phyloP scores from a whole-genome alignment of 2,797 vertebrate species.

The Chaunax sp. region DNA sequence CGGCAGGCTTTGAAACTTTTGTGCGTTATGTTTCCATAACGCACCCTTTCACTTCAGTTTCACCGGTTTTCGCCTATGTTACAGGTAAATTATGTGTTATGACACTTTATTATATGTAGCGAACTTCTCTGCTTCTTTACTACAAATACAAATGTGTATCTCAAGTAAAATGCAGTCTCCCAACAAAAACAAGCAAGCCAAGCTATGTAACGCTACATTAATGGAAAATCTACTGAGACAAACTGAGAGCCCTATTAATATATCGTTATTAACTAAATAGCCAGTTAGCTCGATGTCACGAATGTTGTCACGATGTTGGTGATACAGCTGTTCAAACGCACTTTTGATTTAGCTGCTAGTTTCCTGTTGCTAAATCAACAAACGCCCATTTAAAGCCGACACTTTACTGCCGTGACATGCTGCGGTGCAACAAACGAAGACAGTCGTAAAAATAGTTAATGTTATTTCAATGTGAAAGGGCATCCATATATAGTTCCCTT shows the following conservation, averaged over 20 bases:
- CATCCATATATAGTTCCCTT: slow-evolving; percentile 17
- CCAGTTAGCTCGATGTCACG: too few relatives aligned
- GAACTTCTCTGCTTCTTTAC: not conserved
- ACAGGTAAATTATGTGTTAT: slow-evolving; percentile 48
- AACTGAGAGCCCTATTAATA: too few relatives aligned
- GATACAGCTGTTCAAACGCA: not conserved
- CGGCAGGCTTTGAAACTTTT: slow-evolving; percentile 79
- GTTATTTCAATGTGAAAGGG: not conserved
- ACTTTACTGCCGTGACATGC: not conserved
- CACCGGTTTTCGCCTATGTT: not conserved
- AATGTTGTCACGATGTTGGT: not conserved
- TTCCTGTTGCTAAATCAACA: slow-evolving; percentile 29
- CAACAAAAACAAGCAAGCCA: not conserved
- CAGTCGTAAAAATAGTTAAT: not conserved
- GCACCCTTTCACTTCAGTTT: not conserved
- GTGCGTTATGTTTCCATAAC: slow-evolving; percentile 22
- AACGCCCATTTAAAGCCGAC: slow-evolving; percentile 4
- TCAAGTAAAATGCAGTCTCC: not conserved
- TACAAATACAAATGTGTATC: not conserved
- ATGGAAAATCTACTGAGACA: not conserved
- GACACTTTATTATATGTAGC: not conserved
- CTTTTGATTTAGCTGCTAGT: not conserved
- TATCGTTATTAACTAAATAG: not conserved
- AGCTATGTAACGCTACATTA: slow-evolving; percentile 40
- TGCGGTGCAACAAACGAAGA: not conserved